Base-by-base conservation (phyloP, 2,113 vertebrate genomes). In the Acanthisitta chloris region DNA sequence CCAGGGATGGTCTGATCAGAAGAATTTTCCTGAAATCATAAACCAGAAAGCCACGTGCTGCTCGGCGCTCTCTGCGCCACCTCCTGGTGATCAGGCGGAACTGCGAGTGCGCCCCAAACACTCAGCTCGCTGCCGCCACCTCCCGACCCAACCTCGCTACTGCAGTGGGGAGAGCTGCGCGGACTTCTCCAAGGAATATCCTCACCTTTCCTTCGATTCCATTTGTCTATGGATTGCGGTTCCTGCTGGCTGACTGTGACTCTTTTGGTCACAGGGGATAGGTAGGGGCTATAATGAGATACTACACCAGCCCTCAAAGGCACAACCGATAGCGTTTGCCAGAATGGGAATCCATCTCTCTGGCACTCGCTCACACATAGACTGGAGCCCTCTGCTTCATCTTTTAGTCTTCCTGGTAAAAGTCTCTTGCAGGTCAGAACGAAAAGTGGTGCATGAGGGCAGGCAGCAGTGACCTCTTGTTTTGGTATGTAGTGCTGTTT, bases 1-100 rank as follows among this genome's bases (percentile, higher is more conserved):
- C 99, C 98, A 99, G 90, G 24, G 97, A 74, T 97, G 99, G 99
- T 69, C 99, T 98, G 93, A 99, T 99, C 42, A 99, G 97, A 81
- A 99, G 98, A 52, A 99, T 99, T 96, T 97, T 99, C 91, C 99
- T 99, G 34, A 4, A 87, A 71, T 72, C 14, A 9, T 19, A 67
- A 74, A 83, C 46, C 54, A 84, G 38, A 94, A 26, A n/a, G n/a
- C n/a, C n/a, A n/a, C n/a, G n/a, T n/a, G n/a, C n/a, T n/a, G n/a
- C n/a, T n/a, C n/a, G n/a, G n/a, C n/a, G n/a, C n/a, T n/a, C n/a
- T n/a, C n/a, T n/a, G n/a, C n/a, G n/a, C n/a, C n/a, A n/a, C n/a
- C n/a, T n/a, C n/a, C n/a, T n/a, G n/a, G n/a, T n/a, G n/a, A n/a
- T n/a, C n/a, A n/a, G n/a, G n/a, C n/a, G n/a, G n/a, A n/a, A n/a